Conservation (phyloP, 2,888 invertebrate species). For the Catocala sponsa region DNA sequence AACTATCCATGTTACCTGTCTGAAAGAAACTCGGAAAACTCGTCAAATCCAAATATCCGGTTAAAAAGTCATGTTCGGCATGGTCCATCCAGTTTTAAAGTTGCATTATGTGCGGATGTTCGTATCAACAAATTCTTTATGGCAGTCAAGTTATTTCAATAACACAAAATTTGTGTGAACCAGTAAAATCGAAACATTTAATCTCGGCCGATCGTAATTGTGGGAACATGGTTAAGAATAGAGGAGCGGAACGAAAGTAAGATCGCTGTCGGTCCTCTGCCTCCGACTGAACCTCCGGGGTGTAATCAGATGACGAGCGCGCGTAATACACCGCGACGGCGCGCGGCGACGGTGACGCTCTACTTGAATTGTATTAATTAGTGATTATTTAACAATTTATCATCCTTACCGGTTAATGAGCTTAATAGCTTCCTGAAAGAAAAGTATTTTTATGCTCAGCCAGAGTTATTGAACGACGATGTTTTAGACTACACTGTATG, state of each 20-base stretch:
- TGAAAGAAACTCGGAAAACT: slow-evolving; percentile 6
- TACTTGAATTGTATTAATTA: slow-evolving; percentile 47
- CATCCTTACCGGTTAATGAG: slow-evolving; percentile 14
- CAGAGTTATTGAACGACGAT: too few relatives aligned
- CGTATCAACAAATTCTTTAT: slow-evolving; percentile 8
- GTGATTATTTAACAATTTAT: slow-evolving; percentile 33
- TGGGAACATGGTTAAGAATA: slow-evolving; percentile 75
- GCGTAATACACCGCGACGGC: slow-evolving; percentile 32
- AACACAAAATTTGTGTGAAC: slow-evolving; percentile 21
- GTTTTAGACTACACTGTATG: too few relatives aligned
- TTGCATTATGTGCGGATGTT: neutral
- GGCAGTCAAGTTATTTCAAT: slow-evolving; percentile 22
- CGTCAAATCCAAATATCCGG: too few relatives aligned
- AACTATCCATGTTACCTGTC: slow-evolving; percentile 32
- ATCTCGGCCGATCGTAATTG: slow-evolving; percentile 71
- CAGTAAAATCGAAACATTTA: slow-evolving; percentile 43
- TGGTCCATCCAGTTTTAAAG: too few relatives aligned
- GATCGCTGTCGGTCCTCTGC: slow-evolving; percentile 57
- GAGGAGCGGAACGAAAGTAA: slow-evolving; percentile 77
- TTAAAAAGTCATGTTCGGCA: too few relatives aligned
- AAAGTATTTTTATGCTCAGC: neutral
- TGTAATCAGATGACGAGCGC: slow-evolving; percentile 43
- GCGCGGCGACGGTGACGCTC: slow-evolving; percentile 27
- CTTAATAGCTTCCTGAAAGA: slow-evolving; percentile 15
- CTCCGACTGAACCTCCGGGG: slow-evolving; percentile 37